Evolutionary conservation across 2,888 invertebrate genomes (phyloP).

Genomic region (Myopa tessellatipennis): DNA sequence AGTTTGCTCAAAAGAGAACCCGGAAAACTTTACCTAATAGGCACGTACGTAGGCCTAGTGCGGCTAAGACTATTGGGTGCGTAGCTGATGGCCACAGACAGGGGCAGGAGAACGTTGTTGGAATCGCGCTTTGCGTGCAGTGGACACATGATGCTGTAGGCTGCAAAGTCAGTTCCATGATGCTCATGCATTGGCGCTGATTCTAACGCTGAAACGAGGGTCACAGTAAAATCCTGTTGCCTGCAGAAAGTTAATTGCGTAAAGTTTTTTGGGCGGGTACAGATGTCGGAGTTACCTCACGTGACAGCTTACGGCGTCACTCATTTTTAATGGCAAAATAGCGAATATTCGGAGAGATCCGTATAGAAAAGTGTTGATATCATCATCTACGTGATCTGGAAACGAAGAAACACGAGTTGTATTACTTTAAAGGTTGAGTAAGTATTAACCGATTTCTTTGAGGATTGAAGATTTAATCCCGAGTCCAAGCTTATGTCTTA

Average conservation of each 20-base stretch:
- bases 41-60: slow-evolving; percentile 61
- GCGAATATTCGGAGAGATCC: slow-evolving; percentile 62
- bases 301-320: slow-evolving; percentile 56
- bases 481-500: too few relatives aligned
- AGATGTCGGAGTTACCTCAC: slow-evolving; percentile 52
- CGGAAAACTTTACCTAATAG: slow-evolving; percentile 58
- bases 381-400: slow-evolving; percentile 23
- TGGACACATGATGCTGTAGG: slow-evolving; percentile 67
- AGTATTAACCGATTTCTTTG: too few relatives aligned
- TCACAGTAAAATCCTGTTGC: slow-evolving; percentile 57
- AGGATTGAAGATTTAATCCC: too few relatives aligned
- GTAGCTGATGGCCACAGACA: slow-evolving; percentile 61
- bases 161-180: slow-evolving; percentile 68
- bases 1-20: background rate
- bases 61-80: slow-evolving; percentile 58
- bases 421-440: background rate
- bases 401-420: background rate
- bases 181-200: slow-evolving; percentile 68
- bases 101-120: slow-evolving; percentile 55
- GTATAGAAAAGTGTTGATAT: slow-evolving; percentile 28
- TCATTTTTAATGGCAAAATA: slow-evolving; percentile 55
- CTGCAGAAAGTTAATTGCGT: slow-evolving; percentile 39
- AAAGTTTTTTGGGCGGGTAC: background rate
- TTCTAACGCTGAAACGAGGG: slow-evolving; percentile 58
- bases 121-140: slow-evolving; percentile 46